phyloP scores from a whole-genome alignment of 2,113 vertebrate genomes.

The Malurus alboscapulatus region DNA sequence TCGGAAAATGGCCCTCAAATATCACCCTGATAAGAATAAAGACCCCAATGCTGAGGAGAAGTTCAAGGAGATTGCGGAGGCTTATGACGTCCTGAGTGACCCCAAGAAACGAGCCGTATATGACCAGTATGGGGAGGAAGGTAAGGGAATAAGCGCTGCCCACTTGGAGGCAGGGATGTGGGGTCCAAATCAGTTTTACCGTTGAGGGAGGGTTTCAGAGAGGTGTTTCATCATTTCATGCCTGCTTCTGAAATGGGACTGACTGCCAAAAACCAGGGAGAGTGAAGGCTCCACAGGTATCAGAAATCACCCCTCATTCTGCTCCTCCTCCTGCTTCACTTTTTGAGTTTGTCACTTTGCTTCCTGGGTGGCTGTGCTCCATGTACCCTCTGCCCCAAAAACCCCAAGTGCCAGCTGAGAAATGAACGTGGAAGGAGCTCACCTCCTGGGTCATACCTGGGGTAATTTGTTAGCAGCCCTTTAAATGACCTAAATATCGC shows the following conservation, averaged over 20 bases:
- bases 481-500: neutral
- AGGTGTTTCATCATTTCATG: neutral
- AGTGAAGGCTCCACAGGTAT: neutral
- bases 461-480: neutral
- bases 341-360: neutral
- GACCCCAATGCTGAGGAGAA: slow-evolving; percentile 92
- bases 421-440: neutral
- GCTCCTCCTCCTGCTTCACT: rapidly evolving
- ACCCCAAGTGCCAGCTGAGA: rapidly evolving
- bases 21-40: slow-evolving; percentile 98
- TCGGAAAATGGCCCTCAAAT: slow-evolving; percentile 94
- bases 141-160: slow-evolving; percentile 68
- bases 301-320: neutral
- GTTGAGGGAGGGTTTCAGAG: neutral
- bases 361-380: neutral
- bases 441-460: neutral
- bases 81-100: slow-evolving; percentile 97
- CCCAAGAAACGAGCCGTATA: slow-evolving; percentile 94
- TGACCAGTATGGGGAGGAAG: slow-evolving; percentile 97
- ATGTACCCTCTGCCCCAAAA: neutral
- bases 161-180: rapidly evolving
- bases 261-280: neutral
- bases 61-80: slow-evolving; percentile 97
- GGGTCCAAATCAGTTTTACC: neutral
- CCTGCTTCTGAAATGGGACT: neutral